phyloP scores from a whole-genome alignment of 2,888 invertebrate genomes.

The Leptura quadrifasciata region DNA sequence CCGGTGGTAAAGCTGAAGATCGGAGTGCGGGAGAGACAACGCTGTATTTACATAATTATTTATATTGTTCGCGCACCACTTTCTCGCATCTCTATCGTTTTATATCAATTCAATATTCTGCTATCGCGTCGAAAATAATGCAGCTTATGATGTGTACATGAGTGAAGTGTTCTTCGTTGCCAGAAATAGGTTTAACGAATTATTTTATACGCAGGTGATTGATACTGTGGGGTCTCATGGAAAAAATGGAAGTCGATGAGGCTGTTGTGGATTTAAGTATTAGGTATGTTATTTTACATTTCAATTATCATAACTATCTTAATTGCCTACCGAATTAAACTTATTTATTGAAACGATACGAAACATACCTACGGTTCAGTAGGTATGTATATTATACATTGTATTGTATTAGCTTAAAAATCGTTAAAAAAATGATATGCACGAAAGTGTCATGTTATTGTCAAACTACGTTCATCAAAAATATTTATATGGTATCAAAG shows the following conservation, averaged over 20 bases:
- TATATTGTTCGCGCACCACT: constrained; percentile 43
- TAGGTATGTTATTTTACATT: constrained; percentile 76
- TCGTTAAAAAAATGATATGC: not conserved
- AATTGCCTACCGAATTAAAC: constrained; percentile 3
- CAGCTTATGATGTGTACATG: constrained; percentile 34
- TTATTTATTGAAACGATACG: not conserved
- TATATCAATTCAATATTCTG: constrained; percentile 29
- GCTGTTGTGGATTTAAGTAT: constrained; percentile 92
- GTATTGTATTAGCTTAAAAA: not conserved
- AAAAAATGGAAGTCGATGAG: constrained; percentile 92
- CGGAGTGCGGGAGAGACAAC: constrained; percentile 46
- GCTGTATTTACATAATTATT: constrained; percentile 43
- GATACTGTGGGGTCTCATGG: constrained; percentile 69
- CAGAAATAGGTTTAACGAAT: constrained; percentile 32
- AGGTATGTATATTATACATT: not conserved
- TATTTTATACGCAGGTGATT: constrained; percentile 38
- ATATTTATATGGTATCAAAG: not conserved
- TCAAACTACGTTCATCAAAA: not conserved
- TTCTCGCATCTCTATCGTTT: constrained; percentile 40
- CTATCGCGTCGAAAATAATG: constrained; percentile 24
- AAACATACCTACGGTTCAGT: not conserved
- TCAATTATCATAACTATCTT: not conserved
- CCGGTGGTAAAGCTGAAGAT: constrained; percentile 43
- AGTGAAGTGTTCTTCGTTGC: constrained; percentile 31
- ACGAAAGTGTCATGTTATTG: not conserved